Conservation (phyloP, 1,140 invertebrate genomes). For the Trichonephila clavipes region DNA sequence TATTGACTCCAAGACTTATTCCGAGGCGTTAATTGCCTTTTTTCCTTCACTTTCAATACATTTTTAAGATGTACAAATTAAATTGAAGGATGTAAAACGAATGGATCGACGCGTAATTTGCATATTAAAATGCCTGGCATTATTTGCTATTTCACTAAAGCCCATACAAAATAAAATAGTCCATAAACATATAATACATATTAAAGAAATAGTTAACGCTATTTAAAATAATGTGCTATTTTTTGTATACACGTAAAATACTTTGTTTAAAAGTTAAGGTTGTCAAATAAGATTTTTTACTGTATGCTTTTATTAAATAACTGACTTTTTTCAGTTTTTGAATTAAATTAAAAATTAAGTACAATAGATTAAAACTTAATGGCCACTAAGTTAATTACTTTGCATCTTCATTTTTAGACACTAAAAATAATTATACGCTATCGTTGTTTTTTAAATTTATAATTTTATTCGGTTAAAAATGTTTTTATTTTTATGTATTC, state of each 20-base stretch:
- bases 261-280: too few relatives aligned
- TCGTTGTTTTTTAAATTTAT: too few relatives aligned
- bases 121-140: background rate
- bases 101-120: constrained; percentile 12
- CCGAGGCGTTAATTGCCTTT: constrained; percentile 42
- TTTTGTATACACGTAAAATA: background rate
- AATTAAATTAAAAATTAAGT: too few relatives aligned
- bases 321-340: background rate
- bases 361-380: too few relatives aligned
- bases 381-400: too few relatives aligned
- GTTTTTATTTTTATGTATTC: too few relatives aligned
- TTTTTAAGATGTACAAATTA: constrained; percentile 15
- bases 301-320: background rate
- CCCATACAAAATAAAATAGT: background rate
- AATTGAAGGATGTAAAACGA: constrained; percentile 10
- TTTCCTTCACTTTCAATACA: constrained; percentile 1
- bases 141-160: background rate
- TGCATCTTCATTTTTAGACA: too few relatives aligned
- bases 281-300: background rate
- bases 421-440: too few relatives aligned
- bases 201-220: background rate
- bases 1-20: constrained; percentile 39
- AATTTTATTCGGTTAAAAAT: too few relatives aligned
- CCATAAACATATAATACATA: background rate
- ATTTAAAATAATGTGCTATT: background rate